phyloP scores from a whole-genome alignment of 2,113 vertebrate genomes.

The Halcyon senegalensis region DNA sequence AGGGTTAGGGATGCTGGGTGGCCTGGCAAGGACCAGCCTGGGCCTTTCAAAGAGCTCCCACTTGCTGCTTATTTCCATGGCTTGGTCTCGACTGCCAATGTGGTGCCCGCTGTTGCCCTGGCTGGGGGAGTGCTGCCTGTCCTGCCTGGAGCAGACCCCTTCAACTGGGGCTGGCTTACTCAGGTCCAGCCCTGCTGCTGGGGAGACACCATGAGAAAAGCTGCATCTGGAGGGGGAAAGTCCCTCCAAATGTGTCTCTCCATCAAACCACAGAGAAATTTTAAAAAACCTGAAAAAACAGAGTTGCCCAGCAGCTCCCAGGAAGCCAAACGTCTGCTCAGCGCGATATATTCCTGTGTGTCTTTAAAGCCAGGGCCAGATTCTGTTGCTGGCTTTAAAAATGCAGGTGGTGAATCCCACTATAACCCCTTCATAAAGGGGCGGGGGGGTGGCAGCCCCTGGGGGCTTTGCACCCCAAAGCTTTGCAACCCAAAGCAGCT shows the following conservation, averaged over 20 bases:
- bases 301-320: neutral
- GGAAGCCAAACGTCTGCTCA: rapidly evolving
- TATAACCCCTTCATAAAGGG: neutral
- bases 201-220: neutral
- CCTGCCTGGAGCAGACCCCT: neutral
- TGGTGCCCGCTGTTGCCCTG: too few species aligned
- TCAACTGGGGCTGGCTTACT: rapidly evolving
- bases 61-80: neutral
- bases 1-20: rapidly evolving
- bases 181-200: rapidly evolving
- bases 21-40: neutral
- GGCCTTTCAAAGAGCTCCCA: neutral
- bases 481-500: neutral
- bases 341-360: rapidly evolving
- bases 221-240: neutral
- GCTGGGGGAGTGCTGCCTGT: neutral
- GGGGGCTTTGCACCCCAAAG: neutral
- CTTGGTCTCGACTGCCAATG: rapidly evolving
- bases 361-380: neutral
- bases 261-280: rapidly evolving
- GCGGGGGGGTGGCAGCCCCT: too few species aligned
- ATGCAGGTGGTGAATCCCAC: neutral
- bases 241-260: neutral
- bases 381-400: neutral
- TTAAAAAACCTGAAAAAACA: neutral